phyloP scores from a whole-genome alignment of 2,888 invertebrate genomes.

The Cyclophora albipunctata region DNA sequence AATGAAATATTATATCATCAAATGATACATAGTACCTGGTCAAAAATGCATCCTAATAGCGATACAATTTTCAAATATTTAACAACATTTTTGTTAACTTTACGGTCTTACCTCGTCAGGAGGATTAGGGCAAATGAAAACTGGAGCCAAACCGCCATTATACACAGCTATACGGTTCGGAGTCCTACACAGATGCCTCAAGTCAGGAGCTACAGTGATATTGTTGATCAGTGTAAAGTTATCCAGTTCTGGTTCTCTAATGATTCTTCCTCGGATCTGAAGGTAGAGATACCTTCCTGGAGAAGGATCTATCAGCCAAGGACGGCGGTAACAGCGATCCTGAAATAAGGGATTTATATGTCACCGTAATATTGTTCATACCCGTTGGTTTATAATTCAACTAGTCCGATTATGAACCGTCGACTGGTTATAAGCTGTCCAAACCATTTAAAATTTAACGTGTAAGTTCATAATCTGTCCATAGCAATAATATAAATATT shows the following conservation, averaged over 20 bases:
- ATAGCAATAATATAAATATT: no score
- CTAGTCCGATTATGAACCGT: not conserved
- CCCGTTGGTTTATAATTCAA: not conserved
- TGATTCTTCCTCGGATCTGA: conserved; percentile 81
- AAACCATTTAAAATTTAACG: no score
- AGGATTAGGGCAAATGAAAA: conserved; percentile 76
- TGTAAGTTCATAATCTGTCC: no score
- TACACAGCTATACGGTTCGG: conserved; percentile 87
- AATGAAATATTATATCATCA: no score
- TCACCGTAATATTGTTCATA: no score
- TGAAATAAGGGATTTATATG: conserved; percentile 35
- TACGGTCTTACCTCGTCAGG: conserved; percentile 34
- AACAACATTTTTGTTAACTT: no score
- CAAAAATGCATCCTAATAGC: no score
- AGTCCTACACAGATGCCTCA: conserved; percentile 80
- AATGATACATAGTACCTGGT: no score
- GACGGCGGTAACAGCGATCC: conserved; percentile 86
- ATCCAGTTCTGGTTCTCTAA: conserved; percentile 63
- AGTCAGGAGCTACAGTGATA: conserved; percentile 74
- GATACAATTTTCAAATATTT: no score
- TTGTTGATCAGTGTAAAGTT: conserved; percentile 73
- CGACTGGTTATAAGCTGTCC: no score
- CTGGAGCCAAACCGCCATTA: conserved; percentile 78
- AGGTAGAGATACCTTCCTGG: conserved; percentile 86
- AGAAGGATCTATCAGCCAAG: conserved; percentile 87